Percentiles rank a stretch among this genome's conserved stretches.
Evolutionary conservation across 2,797 vertebrate species (phyloP).

Genomic region (Philypnodon macrostomus): DNA sequence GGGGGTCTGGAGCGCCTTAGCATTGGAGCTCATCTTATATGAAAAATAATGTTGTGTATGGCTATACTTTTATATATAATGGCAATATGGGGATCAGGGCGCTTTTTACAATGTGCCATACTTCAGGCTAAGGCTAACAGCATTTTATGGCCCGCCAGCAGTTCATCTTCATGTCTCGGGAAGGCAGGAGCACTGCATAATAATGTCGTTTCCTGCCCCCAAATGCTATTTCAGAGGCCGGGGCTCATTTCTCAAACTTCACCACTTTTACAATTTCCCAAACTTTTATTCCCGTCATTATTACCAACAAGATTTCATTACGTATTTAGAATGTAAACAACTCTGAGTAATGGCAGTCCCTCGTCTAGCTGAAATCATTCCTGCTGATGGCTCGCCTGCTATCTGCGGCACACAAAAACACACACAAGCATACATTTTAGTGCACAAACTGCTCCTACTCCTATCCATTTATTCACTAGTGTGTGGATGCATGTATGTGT

Average conservation of each 20-base stretch:
- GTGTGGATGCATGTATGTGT: constrained; percentile 44
- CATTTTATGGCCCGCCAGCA: constrained; percentile 97
- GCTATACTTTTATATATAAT: constrained; percentile 86
- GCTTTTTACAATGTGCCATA: constrained; percentile 96
- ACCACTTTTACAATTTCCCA: constrained; percentile 99
- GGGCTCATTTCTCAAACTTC: constrained; percentile 99
- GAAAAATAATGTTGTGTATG: constrained; percentile 85
- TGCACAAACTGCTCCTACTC: constrained; percentile 77
- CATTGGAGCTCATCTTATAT: constrained; percentile 74
- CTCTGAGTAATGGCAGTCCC: constrained; percentile 92
- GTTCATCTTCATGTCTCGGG: constrained; percentile 99
- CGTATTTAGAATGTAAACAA: constrained; percentile 99
- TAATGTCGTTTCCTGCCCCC: constrained; percentile 99
- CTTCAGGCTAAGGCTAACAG: constrained; percentile 98
- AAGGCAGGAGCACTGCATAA: constrained; percentile 98
- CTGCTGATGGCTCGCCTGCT: constrained; percentile 63
- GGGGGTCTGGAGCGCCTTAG: constrained; percentile 51
- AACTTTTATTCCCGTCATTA: constrained; percentile 99
- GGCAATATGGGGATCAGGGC: constrained; percentile 96
- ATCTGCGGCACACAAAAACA: constrained; percentile 36
- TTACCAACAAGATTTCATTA: constrained; percentile 99
- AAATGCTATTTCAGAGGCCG: constrained; percentile 99
- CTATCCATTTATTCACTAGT: constrained; percentile 88
- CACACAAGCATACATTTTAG: constrained; percentile 25
- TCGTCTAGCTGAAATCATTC: constrained; percentile 66